Percentiles rank a stretch among this genome's conserved stretches.
Conservation (phyloP, 2,888 invertebrate genomes). For the Nomada hirtipes region DNA sequence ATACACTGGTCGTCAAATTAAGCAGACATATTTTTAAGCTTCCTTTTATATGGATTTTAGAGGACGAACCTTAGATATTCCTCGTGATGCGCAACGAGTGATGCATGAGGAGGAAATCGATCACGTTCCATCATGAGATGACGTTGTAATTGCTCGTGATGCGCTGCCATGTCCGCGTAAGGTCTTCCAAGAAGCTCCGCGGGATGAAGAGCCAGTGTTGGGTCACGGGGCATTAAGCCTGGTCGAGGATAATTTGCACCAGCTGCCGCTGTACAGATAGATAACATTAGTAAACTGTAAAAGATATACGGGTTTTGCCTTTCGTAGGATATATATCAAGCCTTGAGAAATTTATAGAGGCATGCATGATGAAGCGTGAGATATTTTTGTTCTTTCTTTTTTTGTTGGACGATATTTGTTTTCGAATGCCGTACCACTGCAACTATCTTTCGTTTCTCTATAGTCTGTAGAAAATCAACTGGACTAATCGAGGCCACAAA, state of each 20-base stretch:
- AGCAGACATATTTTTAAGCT: slow-evolving; percentile 16
- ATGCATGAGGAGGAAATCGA: slow-evolving; percentile 87
- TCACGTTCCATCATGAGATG: slow-evolving; percentile 94
- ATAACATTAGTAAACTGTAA: slow-evolving; percentile 35
- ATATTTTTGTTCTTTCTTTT: slow-evolving; percentile 5
- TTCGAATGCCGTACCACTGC: slow-evolving; percentile 7
- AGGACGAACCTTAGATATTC: slow-evolving; percentile 87
- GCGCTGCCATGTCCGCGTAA: slow-evolving; percentile 91
- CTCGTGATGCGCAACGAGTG: slow-evolving; percentile 88
- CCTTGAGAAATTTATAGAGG: slow-evolving; percentile 15
- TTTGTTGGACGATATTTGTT: slow-evolving; percentile 12
- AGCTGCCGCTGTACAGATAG: slow-evolving; percentile 83
- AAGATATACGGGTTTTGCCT: background rate
- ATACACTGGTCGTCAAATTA: slow-evolving; percentile 31
- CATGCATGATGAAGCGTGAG: slow-evolving; percentile 59
- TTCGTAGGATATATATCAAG: slow-evolving; percentile 27
- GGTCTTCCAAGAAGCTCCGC: slow-evolving; percentile 92
- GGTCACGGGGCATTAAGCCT: slow-evolving; percentile 86
- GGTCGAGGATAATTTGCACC: slow-evolving; percentile 87
- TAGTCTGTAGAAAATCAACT: slow-evolving; percentile 4
- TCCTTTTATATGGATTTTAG: slow-evolving; percentile 48
- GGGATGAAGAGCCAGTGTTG: slow-evolving; percentile 89
- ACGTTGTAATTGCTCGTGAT: slow-evolving; percentile 94
- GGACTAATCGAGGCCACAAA: too few species aligned
- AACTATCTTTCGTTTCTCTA: background rate